A percentile compares a stretch with the other conserved stretches of the same genome.
These are phyloP conservation scores for Alethe castanea DNA, from an alignment of 2,113 vertebrate species.

Conservation along the genomic window DNA sequence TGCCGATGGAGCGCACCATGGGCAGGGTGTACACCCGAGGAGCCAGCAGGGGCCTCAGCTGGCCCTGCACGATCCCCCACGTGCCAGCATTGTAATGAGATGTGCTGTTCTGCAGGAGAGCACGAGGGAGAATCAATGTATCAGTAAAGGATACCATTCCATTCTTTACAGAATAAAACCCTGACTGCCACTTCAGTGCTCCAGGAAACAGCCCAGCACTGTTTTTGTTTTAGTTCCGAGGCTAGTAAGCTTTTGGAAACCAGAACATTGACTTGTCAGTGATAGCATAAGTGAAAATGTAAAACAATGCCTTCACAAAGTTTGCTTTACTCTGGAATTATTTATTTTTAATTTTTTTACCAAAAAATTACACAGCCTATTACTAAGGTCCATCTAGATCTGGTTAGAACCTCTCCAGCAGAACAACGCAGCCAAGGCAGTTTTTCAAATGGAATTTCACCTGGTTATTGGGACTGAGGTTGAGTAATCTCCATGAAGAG, in stretches of 20 bases:
- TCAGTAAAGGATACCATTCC: neutral
- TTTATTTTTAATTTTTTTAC: neutral
- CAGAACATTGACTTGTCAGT: rapidly evolving
- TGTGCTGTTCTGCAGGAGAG: slow-evolving; percentile 77
- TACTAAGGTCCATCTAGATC: neutral
- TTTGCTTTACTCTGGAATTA: neutral
- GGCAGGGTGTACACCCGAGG: slow-evolving; percentile 83
- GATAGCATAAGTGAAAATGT: neutral
- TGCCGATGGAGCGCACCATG: slow-evolving; percentile 87
- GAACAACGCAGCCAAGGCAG: neutral
- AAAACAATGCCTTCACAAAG: neutral
- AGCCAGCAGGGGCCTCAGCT: slow-evolving; percentile 79
- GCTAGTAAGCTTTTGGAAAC: neutral
- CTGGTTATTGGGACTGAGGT: slow-evolving; percentile 87
- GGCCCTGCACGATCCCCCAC: slow-evolving; percentile 84
- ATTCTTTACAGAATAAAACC: neutral
- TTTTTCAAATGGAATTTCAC: slow-evolving; percentile 45
- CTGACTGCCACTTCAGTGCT: neutral
- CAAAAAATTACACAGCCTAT: neutral
- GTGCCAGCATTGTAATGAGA: slow-evolving; percentile 85
- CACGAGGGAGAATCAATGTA: neutral
- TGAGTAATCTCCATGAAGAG: slow-evolving; percentile 83
- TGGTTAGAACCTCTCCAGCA: neutral
- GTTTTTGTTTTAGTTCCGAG: neutral
- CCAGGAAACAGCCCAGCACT: neutral